These are phyloP conservation scores for Callopanchax toddi DNA, from an alignment of 2,113 vertebrate species.

Conservation along the genomic window DNA sequence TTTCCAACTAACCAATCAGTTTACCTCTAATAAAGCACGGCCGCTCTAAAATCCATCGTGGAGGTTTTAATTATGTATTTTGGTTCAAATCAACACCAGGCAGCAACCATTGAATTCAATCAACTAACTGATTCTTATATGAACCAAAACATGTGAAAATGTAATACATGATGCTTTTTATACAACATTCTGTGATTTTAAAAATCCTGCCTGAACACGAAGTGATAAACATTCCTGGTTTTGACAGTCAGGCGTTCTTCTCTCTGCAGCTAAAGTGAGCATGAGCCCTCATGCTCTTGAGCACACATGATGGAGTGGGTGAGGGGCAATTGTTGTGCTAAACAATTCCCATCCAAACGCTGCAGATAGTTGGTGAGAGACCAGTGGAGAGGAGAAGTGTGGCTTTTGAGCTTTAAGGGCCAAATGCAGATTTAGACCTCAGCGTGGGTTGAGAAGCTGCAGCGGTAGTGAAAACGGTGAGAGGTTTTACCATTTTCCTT, in stretches of 20 bases:
- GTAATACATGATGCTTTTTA: no score
- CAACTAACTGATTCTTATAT: no score
- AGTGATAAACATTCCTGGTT: not conserved
- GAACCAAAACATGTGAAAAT: no score
- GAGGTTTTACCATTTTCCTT: not conserved
- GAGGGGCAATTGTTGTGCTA: slow-evolving; percentile 31
- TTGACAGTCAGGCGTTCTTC: not conserved
- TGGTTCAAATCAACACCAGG: no score
- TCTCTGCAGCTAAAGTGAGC: not conserved
- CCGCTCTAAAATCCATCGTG: no score
- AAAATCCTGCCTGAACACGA: not conserved
- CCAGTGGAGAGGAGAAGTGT: slow-evolving; percentile 6
- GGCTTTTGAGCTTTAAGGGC: slow-evolving; percentile 22
- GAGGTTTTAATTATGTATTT: no score
- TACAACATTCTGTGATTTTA: not conserved
- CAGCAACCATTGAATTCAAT: no score
- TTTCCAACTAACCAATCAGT: no score
- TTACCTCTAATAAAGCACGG: no score
- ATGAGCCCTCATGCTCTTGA: slow-evolving; percentile 7
- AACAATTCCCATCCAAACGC: slow-evolving; percentile 49
- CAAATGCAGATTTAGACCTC: slow-evolving; percentile 48
- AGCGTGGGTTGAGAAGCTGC: slow-evolving; percentile 42
- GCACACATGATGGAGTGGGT: slow-evolving; percentile 30
- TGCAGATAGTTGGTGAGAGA: slow-evolving; percentile 16
- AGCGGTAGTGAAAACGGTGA: slow-evolving; percentile 13